phyloP scores from a whole-genome alignment of 2,113 vertebrate genomes.

The Microtus montanus region DNA sequence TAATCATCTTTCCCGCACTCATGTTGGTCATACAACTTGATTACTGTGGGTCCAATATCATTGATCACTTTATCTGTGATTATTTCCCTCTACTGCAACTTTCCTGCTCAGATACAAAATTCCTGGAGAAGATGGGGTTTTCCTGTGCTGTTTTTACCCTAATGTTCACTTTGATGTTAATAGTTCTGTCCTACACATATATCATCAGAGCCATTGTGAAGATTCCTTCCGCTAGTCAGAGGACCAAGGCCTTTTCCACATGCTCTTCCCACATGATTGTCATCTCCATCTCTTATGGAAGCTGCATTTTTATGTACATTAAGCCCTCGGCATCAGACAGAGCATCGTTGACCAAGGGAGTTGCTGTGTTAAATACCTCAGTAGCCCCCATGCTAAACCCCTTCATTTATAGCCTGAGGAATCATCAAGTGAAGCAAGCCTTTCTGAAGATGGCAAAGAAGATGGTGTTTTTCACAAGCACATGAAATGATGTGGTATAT shows the following conservation, averaged over 20 bases:
- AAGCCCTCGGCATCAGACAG: conserved; percentile 59
- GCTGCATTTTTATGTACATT: conserved; percentile 74
- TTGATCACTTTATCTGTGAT: conserved; percentile 74
- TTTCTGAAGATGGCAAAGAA: conserved; percentile 38
- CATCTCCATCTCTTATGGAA: conserved; percentile 69
- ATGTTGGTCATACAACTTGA: conserved; percentile 57
- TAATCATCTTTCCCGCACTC: conserved; percentile 64
- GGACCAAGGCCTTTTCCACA: conserved; percentile 73
- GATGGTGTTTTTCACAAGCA: neutral
- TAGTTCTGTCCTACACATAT: conserved; percentile 47
- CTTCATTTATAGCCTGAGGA: conserved; percentile 69
- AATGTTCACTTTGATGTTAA: conserved; percentile 55
- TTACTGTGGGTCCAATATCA: conserved; percentile 65
- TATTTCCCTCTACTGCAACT: conserved; percentile 61
- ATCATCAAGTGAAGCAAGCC: conserved; percentile 69
- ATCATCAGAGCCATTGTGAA: conserved; percentile 60
- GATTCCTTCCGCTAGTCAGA: conserved; percentile 60
- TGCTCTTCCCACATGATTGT: conserved; percentile 74
- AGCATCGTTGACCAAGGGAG: conserved; percentile 57
- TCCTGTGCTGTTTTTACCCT: conserved; percentile 64
- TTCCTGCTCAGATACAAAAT: conserved; percentile 69
- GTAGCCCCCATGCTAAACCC: conserved; percentile 68
- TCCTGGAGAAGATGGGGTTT: conserved; percentile 55
- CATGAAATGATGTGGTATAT: neutral
- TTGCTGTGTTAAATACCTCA: conserved; percentile 68